phyloP scores from a whole-genome alignment of 2,113 vertebrate genomes.

The Alces alces region DNA sequence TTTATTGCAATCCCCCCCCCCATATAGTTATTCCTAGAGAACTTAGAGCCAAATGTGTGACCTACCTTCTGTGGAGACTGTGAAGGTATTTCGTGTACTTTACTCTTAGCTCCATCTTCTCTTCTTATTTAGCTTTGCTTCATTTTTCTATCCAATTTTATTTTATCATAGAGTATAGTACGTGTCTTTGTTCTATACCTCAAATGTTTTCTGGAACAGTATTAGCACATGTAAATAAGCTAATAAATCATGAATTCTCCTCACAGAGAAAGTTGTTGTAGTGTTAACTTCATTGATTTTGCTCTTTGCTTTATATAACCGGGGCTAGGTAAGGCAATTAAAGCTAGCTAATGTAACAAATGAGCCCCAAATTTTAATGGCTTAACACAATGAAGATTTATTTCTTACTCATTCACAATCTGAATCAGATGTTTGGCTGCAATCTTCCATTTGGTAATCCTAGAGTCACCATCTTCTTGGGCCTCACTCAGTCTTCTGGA shows the following conservation, averaged over 20 bases:
- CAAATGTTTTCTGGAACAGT: background rate
- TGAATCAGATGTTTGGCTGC: background rate
- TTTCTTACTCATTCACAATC: background rate
- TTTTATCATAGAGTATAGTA: slow-evolving; percentile 9
- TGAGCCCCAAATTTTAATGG: background rate
- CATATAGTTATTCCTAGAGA: background rate
- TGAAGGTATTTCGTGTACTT: background rate
- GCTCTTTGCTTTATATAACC: background rate
- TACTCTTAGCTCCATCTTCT: background rate
- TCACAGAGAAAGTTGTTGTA: background rate
- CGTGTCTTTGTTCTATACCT: background rate
- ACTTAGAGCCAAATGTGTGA: background rate
- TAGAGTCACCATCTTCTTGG: background rate
- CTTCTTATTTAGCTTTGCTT: slow-evolving; percentile 40
- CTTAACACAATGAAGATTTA: background rate
- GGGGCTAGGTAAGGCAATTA: background rate
- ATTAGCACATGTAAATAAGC: slow-evolving; percentile 43
- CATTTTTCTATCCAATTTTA: slow-evolving; percentile 4
- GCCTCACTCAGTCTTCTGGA: background rate
- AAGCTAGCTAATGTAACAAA: background rate
- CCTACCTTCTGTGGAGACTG: background rate
- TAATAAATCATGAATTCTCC: background rate
- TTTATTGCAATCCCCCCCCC: background rate
- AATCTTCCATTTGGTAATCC: background rate
- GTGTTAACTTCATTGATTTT: background rate